Percentiles rank a stretch among this genome's conserved stretches.
phyloP scores from a whole-genome alignment of 1,140 invertebrate species.

The Zophobas morio region DNA sequence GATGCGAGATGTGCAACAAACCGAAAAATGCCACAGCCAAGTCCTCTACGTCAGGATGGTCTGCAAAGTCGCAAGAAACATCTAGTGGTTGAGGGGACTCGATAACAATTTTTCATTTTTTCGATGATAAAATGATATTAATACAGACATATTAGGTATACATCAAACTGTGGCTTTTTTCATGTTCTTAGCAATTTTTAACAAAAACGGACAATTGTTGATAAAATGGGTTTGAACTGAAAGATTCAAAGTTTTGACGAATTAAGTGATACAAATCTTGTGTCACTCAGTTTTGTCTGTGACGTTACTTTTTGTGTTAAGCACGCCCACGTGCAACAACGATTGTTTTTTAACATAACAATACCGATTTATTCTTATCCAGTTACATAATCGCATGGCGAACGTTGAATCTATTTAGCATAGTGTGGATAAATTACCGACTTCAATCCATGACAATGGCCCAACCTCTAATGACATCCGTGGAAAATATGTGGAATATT shows the following conservation, averaged over 20 bases:
- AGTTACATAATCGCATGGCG: constrained; percentile 16
- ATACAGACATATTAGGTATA: no score
- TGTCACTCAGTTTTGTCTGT: no score
- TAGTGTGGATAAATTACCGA: constrained; percentile 18
- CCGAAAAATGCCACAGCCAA: constrained; percentile 15
- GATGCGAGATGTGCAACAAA: constrained; percentile 19
- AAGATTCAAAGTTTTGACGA: no score
- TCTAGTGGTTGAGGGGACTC: no score
- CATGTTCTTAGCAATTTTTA: neutral
- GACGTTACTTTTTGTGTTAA: no score
- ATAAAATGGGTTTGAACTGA: no score
- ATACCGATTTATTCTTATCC: constrained; percentile 13
- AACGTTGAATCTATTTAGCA: constrained; percentile 10
- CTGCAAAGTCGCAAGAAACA: no score
- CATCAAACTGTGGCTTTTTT: no score
- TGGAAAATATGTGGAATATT: constrained; percentile 35
- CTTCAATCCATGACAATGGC: constrained; percentile 32
- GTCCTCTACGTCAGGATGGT: neutral
- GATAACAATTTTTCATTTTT: no score
- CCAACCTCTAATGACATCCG: constrained; percentile 12
- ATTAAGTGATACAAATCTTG: no score
- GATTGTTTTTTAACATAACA: neutral
- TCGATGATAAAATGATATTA: no score
- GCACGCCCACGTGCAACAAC: constrained; percentile 1
- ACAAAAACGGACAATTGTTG: neutral